Percentiles rank a stretch among this genome's conserved stretches.
Evolutionary conservation across 2,113 vertebrate genomes (phyloP).

Genomic region (Otolemur garnettii): DNA sequence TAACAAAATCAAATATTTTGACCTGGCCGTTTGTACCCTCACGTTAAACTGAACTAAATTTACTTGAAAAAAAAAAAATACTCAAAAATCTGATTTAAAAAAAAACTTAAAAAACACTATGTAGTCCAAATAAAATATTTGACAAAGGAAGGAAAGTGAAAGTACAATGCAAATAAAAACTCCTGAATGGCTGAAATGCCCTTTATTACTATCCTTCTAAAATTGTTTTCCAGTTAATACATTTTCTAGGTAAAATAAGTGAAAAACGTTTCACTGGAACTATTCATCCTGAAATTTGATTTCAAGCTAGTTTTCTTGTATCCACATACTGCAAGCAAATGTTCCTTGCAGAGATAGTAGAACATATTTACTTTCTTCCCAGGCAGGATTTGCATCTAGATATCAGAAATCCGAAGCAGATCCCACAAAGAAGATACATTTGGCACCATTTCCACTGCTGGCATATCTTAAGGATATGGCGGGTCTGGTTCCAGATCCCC

Average conservation of each 20-base stretch:
- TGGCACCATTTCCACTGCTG: background rate
- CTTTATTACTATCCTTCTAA: slow-evolving; percentile 29
- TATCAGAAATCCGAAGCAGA: background rate
- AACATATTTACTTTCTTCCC: background rate
- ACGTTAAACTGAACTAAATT: too few relatives aligned
- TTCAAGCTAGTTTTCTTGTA: background rate
- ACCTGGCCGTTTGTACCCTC: too few relatives aligned
- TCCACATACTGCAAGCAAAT: background rate
- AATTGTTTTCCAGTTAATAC: slow-evolving; percentile 25
- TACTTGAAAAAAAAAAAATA: too few relatives aligned
- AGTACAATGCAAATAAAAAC: slow-evolving; percentile 12
- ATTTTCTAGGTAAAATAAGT: slow-evolving; percentile 32
- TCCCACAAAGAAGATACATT: background rate
- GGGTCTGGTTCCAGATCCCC: background rate
- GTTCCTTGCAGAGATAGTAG: background rate
- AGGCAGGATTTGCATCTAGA: background rate
- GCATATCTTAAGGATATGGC: background rate
- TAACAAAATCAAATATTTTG: too few relatives aligned
- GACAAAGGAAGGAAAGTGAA: background rate
- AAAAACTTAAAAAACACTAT: background rate
- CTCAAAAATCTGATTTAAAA: too few relatives aligned
- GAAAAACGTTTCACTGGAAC: background rate
- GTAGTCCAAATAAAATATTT: background rate
- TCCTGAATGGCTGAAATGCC: background rate
- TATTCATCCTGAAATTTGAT: slow-evolving; percentile 21